Evolutionary conservation across 2,888 invertebrate genomes (phyloP).

Genomic region (Thereva nobilitata): DNA sequence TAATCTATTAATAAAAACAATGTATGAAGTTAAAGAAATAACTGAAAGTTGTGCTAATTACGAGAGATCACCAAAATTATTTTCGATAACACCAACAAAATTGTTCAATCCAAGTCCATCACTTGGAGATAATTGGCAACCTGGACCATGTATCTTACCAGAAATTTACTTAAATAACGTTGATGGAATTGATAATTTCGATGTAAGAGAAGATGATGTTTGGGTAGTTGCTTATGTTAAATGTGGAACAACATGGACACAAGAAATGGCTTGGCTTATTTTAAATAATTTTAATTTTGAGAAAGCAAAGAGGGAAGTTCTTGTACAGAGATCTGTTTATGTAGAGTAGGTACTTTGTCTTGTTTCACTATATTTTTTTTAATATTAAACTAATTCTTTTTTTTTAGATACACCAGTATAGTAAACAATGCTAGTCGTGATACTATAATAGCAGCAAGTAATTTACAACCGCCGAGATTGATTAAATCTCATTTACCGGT

Average conservation of each 20-base stretch:
- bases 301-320: slow-evolving; percentile 1
- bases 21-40: too few relatives aligned
- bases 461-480: slow-evolving; percentile 7
- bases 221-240: slow-evolving; percentile 19
- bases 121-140: slow-evolving; percentile 2
- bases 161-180: neutral
- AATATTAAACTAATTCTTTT: too few relatives aligned
- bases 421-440: neutral
- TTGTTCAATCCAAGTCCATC: neutral
- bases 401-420: too few relatives aligned
- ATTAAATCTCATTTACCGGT: slow-evolving; percentile 26
- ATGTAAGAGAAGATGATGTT: slow-evolving; percentile 29
- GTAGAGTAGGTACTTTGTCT: slow-evolving; percentile 9
- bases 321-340: slow-evolving; percentile 20
- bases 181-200: slow-evolving; percentile 22
- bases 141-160: slow-evolving; percentile 4
- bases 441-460: neutral
- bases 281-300: slow-evolving; percentile 35
- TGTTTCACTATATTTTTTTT: too few relatives aligned
- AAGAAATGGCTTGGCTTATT: slow-evolving; percentile 35
- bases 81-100: neutral
- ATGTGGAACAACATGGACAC: slow-evolving; percentile 38
- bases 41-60: too few relatives aligned
- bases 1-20: too few relatives aligned
- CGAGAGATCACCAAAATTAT: neutral